A percentile compares a stretch with the other conserved stretches of the same genome.
Evolutionary conservation across 2,797 vertebrate genomes (phyloP).

Genomic region (Chrysocyon brachyurus): DNA sequence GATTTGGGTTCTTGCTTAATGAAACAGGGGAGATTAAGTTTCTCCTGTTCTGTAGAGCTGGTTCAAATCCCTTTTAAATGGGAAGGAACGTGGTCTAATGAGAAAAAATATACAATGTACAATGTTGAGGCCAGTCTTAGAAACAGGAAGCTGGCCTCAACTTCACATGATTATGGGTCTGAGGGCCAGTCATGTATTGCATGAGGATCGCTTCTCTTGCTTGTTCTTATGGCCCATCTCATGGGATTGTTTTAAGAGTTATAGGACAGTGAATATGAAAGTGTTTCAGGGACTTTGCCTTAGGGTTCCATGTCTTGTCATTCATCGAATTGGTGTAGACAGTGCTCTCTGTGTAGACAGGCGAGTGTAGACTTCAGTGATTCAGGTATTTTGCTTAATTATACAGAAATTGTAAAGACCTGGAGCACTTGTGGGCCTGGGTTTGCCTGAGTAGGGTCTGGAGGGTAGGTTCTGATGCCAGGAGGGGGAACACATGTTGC

Average conservation of each 20-base stretch:
- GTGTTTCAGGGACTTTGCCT: neutral
- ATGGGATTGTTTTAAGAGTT: neutral
- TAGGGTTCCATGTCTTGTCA: neutral
- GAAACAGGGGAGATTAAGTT: neutral
- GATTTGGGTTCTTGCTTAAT: constrained; percentile 14
- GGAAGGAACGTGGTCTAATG: neutral
- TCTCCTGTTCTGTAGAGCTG: neutral
- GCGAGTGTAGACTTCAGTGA: neutral
- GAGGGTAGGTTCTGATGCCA: neutral
- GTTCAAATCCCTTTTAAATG: neutral
- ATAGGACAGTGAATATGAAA: constrained; percentile 15
- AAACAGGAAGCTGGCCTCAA: too few relatives aligned
- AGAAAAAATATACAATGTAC: neutral
- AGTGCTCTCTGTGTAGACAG: neutral
- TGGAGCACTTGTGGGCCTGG: neutral
- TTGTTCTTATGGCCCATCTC: neutral
- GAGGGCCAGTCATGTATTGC: neutral
- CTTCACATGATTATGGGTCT: neutral
- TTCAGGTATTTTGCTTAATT: neutral
- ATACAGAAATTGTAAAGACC: neutral
- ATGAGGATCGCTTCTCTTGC: neutral
- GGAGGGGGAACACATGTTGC: neutral
- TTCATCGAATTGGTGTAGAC: neutral
- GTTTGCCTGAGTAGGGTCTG: neutral
- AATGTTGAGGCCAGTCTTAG: neutral